Percentiles rank a stretch among this genome's conserved stretches.
phyloP scores from a whole-genome alignment of 1,140 invertebrate species.

The Telenomus remus region DNA sequence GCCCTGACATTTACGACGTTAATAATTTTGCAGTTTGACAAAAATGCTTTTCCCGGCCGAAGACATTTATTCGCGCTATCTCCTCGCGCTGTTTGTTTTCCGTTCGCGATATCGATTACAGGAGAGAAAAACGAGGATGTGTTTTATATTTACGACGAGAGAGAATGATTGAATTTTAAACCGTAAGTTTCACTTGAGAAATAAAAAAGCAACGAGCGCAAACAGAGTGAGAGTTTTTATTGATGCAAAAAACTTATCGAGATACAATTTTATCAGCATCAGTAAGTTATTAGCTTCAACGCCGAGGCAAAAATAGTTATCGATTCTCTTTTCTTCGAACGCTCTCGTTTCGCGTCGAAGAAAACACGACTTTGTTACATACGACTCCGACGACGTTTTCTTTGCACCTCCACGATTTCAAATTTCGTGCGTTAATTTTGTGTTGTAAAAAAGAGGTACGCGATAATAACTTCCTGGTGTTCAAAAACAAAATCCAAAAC shows the following conservation, averaged over 20 bases:
- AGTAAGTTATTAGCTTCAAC: background rate
- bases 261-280: background rate
- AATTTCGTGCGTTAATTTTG: too few relatives aligned
- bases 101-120: constrained; percentile 39
- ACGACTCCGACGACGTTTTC: too few relatives aligned
- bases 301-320: too few relatives aligned
- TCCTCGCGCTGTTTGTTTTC: constrained; percentile 26
- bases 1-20: constrained; percentile 43
- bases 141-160: constrained; percentile 26
- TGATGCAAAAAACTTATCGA: constrained; percentile 5
- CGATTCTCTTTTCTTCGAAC: too few relatives aligned
- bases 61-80: constrained; percentile 33
- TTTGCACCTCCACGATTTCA: too few relatives aligned
- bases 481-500: background rate
- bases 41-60: constrained; percentile 27
- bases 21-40: constrained; percentile 40
- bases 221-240: constrained; percentile 10
- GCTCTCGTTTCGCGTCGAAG: too few relatives aligned
- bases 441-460: too few relatives aligned
- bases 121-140: constrained; percentile 24
- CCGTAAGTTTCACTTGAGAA: constrained; percentile 13
- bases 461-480: too few relatives aligned
- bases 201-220: constrained; percentile 2
- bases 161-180: constrained; percentile 35
- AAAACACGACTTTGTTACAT: too few relatives aligned